Percentiles rank a stretch among this genome's conserved stretches.
Conservation (phyloP, 2,797 vertebrate species). For the Megaceryle alcyon region DNA sequence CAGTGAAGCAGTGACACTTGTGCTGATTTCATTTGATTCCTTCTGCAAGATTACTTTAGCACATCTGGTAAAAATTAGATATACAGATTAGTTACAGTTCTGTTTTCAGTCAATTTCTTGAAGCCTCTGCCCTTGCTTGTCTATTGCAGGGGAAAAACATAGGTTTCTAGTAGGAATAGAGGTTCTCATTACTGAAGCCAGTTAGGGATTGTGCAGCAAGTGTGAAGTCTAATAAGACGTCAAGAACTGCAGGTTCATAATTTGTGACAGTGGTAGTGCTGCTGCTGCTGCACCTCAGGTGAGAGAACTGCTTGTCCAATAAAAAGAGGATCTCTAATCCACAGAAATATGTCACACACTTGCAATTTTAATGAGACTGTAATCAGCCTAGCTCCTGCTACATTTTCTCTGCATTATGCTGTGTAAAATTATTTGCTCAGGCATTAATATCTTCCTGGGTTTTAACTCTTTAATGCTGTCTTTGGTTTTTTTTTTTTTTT, state of each 20-base stretch:
- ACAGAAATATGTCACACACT: not conserved
- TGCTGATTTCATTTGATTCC: conserved; percentile 52
- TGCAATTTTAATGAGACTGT: not conserved
- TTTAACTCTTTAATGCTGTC: not conserved
- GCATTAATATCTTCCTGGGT: not conserved
- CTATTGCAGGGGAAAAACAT: conserved; percentile 42
- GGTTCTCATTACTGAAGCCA: conserved; percentile 16
- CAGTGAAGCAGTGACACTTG: not conserved
- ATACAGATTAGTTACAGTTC: conserved; percentile 63
- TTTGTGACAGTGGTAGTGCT: conserved; percentile 13
- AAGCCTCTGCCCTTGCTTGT: conserved; percentile 42
- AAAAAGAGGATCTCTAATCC: not conserved
- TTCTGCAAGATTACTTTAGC: conserved; percentile 64
- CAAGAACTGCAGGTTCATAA: conserved; percentile 1
- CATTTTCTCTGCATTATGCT: not conserved
- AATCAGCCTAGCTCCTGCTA: not conserved
- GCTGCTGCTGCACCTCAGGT: conserved; percentile 3
- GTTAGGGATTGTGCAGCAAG: not conserved
- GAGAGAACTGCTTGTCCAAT: not conserved
- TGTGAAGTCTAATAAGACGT: conserved; percentile 55
- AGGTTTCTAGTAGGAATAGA: conserved; percentile 39
- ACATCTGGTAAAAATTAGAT: conserved; percentile 70
- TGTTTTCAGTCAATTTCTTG: conserved; percentile 61
- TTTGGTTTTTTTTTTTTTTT: not conserved
- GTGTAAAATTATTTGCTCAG: conserved; percentile 20